phyloP scores from a whole-genome alignment of 2,888 invertebrate species.

The Lathronympha strigana region DNA sequence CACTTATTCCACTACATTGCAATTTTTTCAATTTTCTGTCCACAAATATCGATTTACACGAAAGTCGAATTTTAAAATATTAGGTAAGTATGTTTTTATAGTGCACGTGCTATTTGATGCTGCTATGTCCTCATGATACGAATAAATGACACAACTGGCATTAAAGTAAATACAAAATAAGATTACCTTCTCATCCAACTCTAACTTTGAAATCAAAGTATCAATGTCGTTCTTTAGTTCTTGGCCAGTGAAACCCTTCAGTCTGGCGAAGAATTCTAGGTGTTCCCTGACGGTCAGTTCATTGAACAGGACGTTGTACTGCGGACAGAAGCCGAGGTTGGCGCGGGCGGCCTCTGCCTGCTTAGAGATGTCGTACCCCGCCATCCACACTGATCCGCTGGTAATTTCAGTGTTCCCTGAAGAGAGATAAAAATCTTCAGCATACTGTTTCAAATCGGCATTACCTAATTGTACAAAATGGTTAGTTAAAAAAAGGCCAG shows the following conservation, averaged over 20 bases:
- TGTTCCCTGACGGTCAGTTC: conserved; percentile 89
- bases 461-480: too few species aligned
- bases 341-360: conserved; percentile 71
- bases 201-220: conserved; percentile 74
- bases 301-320: conserved; percentile 88
- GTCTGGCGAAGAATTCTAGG: conserved; percentile 85
- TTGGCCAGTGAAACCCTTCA: conserved; percentile 84
- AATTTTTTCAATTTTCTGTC: too few species aligned
- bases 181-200: conserved; percentile 85
- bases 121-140: too few species aligned
- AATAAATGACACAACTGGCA: too few species aligned
- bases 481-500: too few species aligned
- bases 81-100: too few species aligned
- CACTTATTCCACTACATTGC: too few species aligned
- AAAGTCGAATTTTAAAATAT: too few species aligned
- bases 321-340: conserved; percentile 87
- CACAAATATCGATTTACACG: too few species aligned
- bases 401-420: conserved; percentile 87
- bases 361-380: conserved; percentile 87
- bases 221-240: conserved; percentile 65
- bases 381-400: conserved; percentile 88
- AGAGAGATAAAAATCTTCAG: not conserved
- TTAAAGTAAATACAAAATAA: too few species aligned
- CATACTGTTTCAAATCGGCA: not conserved
- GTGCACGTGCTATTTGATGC: too few species aligned